Percentiles rank a stretch among this genome's conserved stretches.
phyloP scores from a whole-genome alignment of 2,113 vertebrate species.

The Chiloscyllium plagiosum region DNA sequence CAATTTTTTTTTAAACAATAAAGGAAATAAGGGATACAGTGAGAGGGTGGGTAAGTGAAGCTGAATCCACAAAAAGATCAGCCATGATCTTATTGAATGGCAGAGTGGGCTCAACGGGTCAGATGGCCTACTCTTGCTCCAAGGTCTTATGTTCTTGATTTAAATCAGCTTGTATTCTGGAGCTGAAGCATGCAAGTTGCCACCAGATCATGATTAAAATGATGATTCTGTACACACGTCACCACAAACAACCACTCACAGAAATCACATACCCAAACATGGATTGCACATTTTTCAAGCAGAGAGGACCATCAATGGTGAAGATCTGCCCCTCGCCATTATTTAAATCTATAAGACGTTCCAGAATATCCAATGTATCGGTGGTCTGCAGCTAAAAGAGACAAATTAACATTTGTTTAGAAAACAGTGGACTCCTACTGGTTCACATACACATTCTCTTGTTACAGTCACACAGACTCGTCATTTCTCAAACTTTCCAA shows the following conservation, averaged over 20 bases:
- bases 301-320: constrained; percentile 86
- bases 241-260: background rate
- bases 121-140: too few species aligned
- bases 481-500: background rate
- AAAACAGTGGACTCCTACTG: background rate
- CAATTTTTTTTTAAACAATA: too few species aligned
- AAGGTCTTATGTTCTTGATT: too few species aligned
- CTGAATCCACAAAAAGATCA: too few species aligned
- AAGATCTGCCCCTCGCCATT: constrained; percentile 93
- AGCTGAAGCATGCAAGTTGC: background rate
- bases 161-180: background rate
- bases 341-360: constrained; percentile 81
- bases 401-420: background rate
- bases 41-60: too few species aligned
- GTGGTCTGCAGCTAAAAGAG: constrained; percentile 77
- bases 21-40: too few species aligned
- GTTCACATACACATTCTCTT: background rate
- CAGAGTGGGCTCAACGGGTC: too few species aligned
- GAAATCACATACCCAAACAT: constrained; percentile 82
- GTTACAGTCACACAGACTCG: background rate
- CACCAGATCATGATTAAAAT: background rate
- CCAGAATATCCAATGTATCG: constrained; percentile 84
- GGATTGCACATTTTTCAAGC: constrained; percentile 91
- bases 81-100: too few species aligned
- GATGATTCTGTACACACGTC: background rate